Base-by-base conservation (phyloP, 2,797 vertebrate genomes). In the Notoglanidium macrostoma region DNA sequence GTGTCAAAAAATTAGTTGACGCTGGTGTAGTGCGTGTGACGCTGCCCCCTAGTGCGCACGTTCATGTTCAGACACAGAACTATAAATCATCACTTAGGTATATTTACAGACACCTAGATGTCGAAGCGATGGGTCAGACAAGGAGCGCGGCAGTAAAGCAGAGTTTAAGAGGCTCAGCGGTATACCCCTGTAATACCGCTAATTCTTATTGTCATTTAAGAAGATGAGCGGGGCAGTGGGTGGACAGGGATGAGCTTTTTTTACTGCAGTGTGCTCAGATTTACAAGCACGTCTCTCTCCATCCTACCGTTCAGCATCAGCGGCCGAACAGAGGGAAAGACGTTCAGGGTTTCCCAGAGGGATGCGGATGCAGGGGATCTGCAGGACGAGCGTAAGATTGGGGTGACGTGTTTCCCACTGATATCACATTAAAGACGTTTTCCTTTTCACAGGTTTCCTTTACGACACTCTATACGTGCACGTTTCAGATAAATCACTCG, bases 181-280 rank as follows among this genome's bases (percentile, higher is more conserved):
- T 93, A 91, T 92, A 91, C 90, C 90, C 87, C 89, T 91, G 91
- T 95, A 94, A 94, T 94, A 90, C 92, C 91, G 92, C 93, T 95
- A 92, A 94, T 95, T 95, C 94, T 94, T 94, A 93, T 94, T 94
- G 91, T 92, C 93, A 93, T 95, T 95, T 93, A 94, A 93, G 92
- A 92, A 93, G 92, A 95, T 93, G 90, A 94, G 88, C 80, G 77
- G 89, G 90, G 90, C 91, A 81, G 84, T 91, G 90, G 90, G 90
- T 92, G 92, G 91, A 93, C 83, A 92, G 90, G 87, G 78, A 93
- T 90, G 89, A 90, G 90, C 85, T 92, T 94, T 82, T 91, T 94
- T 94, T 93, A 93, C 91, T 91, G 92, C 93, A 89, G 87, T 83
- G 76, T 90, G 86, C 92, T 92, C 65, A 87, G 91, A 89, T 94